Evolutionary conservation across 2,113 vertebrate species (phyloP), one percentile per base, ranked within the genome.

Genomic region (Phrynocephalus versicolor): DNA sequence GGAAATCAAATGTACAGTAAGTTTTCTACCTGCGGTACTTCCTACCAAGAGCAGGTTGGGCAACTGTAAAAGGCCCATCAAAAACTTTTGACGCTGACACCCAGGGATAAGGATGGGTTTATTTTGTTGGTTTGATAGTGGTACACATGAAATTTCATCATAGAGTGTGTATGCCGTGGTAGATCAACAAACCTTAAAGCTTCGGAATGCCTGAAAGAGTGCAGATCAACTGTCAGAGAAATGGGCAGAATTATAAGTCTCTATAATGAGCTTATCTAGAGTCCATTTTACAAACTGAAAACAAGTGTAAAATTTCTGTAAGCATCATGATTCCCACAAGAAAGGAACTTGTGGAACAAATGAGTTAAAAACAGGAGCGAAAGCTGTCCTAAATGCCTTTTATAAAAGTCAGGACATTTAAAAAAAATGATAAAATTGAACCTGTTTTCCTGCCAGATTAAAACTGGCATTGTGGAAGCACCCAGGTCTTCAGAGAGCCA

Each of bases 1-100:
- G 70, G 90, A 94, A 92, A 93, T 84, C 91, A 92, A 91, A 94
- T 87, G 88, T 89, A n/a, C n/a, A n/a, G n/a, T n/a, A 88, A 89
- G 30, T 83, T 89, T 91, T 86, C 87, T 83, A 85, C 51, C 87
- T 92, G 88, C 4, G 1, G 88, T 89, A 91, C 83, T 71, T 39
- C 89, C 85, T 91, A 70, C 83, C 35, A 79, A 71, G 27, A 83
- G 41, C 55, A 89, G 64, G 86, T 58, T 57, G 81, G 23, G 58
- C n/a, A 73, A 76, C 27, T 79, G 86, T 33, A 75, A 45, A 88
- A 79, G 37, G 41, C 81, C n/a, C 45, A 62, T 89, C 33, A 60
- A 21, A 67, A 87, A 45, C 18, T 41, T 41, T 37, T 57, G 13
- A 89, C 85, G 88, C 74, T 88, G 39, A 75, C 30, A 72, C 21